Evolutionary conservation across 1,140 invertebrate genomes (phyloP), one percentile per base, ranked within the genome.

Genomic region (Drosophila lacertosa): DNA sequence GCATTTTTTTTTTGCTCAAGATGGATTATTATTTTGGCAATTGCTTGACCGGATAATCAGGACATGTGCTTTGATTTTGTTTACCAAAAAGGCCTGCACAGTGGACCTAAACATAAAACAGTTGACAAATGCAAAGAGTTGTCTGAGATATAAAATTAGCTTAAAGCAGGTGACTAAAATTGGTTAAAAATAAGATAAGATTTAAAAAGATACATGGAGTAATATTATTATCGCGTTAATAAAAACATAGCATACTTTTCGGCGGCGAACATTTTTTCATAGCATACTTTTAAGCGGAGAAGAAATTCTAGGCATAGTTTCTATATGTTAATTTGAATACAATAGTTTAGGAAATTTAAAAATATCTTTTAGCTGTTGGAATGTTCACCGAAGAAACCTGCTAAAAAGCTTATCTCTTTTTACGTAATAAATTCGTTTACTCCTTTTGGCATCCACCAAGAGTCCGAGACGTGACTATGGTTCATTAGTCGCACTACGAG

Each of bases 21-120:
- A 40, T 57, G 11, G 16, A 47, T 76, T 65, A 53, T 54, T 35
- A 60, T 67, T 60, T 67, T 40, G 42, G 22, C 35, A 54, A 77
- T 62, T 71, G 42, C 32, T 78, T 82, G 79, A 83, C 74, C 79
- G 79, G 70, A 83, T 78, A 82, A 82, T 83, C 74, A 82, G 57
- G 64, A 33, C 58, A 60, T 57, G 57, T 48, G 60, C 45, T 69
- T 74, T 20, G 65, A 57, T 44, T 73, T 66, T 26, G 42, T 45
- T 59, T 72, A 37, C 6, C 22, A 44, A 47, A 11, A 9, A 60
- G 13, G 37, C 22, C 9, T 18, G 22, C 11, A 73, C 58, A 73
- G 73, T 75, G 42, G 54, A 13, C 9, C 5, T 2, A 35, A 2
- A 35, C 4, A 35, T n/a, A 35, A 35, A 3, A 35, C 7, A 29